Evolutionary conservation across 2,113 vertebrate species (phyloP).

Genomic region (Sylvia atricapilla): DNA sequence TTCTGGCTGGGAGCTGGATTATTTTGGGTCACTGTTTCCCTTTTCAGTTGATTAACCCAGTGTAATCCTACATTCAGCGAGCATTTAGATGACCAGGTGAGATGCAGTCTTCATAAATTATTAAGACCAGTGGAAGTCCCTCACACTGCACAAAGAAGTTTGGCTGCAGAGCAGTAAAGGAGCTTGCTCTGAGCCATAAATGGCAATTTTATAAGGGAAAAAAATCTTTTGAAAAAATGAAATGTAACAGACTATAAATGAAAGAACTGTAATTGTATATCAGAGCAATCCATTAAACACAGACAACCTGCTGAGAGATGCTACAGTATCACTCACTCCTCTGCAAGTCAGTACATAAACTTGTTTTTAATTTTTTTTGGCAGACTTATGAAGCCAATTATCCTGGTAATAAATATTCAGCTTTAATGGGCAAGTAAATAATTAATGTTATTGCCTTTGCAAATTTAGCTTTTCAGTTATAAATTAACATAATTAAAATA

Average conservation of each 20-base stretch:
- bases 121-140: not conserved
- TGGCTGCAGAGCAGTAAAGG: not conserved
- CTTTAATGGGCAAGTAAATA: conserved; percentile 80
- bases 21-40: not conserved
- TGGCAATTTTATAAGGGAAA: not conserved
- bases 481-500: conserved; percentile 83
- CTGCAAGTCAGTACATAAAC: conserved; percentile 67
- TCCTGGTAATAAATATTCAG: conserved; percentile 70
- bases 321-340: not conserved
- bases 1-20: not conserved
- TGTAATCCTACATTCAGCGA: not conserved
- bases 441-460: conserved; percentile 83
- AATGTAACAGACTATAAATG: not conserved
- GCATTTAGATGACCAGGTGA: not conserved
- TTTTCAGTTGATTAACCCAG: not conserved
- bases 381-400: conserved; percentile 76
- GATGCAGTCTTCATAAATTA: not conserved
- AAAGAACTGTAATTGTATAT: not conserved
- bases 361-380: conserved; percentile 69
- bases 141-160: not conserved
- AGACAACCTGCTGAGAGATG: conserved; percentile 35
- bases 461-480: conserved; percentile 79
- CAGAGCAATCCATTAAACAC: conserved; percentile 11
- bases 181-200: not conserved
- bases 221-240: not conserved